phyloP scores from a whole-genome alignment of 2,888 invertebrate species.

The Drosophila phalerata region DNA sequence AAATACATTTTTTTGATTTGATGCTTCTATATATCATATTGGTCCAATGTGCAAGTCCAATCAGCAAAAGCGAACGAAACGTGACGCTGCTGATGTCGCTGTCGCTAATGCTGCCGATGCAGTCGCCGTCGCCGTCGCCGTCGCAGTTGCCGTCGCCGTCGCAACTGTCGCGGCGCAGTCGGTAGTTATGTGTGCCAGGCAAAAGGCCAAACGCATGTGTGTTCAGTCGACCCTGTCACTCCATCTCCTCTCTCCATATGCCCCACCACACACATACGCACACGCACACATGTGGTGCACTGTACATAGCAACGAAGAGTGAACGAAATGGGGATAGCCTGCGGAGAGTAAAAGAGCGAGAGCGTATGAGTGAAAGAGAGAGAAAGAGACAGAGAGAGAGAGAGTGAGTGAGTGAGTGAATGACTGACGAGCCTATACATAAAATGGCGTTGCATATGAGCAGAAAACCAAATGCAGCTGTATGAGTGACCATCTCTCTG shows the following conservation, averaged over 20 bases:
- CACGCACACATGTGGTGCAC: slow-evolving; percentile 34
- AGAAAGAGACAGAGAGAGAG: slow-evolving; percentile 14
- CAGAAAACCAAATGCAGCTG: slow-evolving; percentile 48
- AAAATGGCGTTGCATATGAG: slow-evolving; percentile 67
- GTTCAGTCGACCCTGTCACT: slow-evolving; percentile 57
- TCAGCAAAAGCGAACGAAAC: slow-evolving; percentile 62
- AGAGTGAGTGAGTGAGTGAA: slow-evolving; percentile 39
- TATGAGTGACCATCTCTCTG: slow-evolving; percentile 42
- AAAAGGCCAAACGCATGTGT: slow-evolving; percentile 75
- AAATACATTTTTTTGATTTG: background rate
- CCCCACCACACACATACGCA: background rate
- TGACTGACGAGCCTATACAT: slow-evolving; percentile 73
- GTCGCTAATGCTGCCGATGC: slow-evolving; percentile 32
- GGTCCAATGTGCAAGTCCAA: slow-evolving; percentile 57
- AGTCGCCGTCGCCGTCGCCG: background rate
- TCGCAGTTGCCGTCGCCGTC: slow-evolving; percentile 36
- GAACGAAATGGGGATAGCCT: slow-evolving; percentile 37
- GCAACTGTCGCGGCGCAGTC: slow-evolving; percentile 18
- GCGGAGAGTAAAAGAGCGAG: slow-evolving; percentile 29
- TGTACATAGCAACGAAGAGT: slow-evolving; percentile 45
- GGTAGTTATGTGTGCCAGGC: slow-evolving; percentile 75
- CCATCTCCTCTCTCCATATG: slow-evolving; percentile 20
- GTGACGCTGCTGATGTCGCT: slow-evolving; percentile 54
- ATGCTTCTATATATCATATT: background rate
- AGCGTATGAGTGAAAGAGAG: background rate